phyloP scores from a whole-genome alignment of 2,113 vertebrate species.

The Corythaixoides concolor region DNA sequence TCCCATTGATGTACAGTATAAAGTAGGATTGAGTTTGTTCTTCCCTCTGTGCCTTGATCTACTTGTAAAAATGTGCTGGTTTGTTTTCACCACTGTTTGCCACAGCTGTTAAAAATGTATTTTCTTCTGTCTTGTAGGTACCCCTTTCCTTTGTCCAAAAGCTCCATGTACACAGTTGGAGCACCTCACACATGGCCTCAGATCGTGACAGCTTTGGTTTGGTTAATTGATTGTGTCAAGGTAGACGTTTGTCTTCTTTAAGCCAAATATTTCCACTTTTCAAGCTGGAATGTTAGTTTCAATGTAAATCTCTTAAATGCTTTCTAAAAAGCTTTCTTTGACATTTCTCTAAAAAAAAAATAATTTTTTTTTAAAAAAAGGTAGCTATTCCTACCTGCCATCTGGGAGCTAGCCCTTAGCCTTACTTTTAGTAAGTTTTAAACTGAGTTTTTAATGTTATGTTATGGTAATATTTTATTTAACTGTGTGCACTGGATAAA shows the following conservation, averaged over 20 bases:
- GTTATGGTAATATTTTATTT: not conserved
- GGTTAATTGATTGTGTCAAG: conserved; percentile 92
- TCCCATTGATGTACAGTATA: not conserved
- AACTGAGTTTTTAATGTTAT: not conserved
- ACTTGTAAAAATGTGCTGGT: not conserved
- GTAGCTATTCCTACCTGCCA: not conserved
- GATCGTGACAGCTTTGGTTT: conserved; percentile 89
- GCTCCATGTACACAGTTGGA: conserved; percentile 95
- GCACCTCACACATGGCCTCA: conserved; percentile 97
- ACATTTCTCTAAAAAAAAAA: not conserved
- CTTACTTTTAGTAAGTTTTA: not conserved
- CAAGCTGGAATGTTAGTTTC: not conserved
- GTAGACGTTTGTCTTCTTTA: conserved; percentile 68
- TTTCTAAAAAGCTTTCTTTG: not conserved
- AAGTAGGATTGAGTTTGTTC: not conserved
- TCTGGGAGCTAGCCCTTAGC: not conserved
- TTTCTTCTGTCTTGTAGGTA: conserved; percentile 77
- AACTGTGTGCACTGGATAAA: not conserved
- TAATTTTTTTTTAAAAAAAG: not conserved
- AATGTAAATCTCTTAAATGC: not conserved
- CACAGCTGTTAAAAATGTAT: not conserved
- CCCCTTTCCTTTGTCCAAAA: conserved; percentile 92
- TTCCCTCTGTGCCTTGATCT: not conserved
- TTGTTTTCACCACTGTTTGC: not conserved
- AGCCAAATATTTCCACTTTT: not conserved